These are phyloP conservation scores for Myopa tessellatipennis DNA, from an alignment of 2,888 invertebrate genomes.

Conservation along the genomic window DNA sequence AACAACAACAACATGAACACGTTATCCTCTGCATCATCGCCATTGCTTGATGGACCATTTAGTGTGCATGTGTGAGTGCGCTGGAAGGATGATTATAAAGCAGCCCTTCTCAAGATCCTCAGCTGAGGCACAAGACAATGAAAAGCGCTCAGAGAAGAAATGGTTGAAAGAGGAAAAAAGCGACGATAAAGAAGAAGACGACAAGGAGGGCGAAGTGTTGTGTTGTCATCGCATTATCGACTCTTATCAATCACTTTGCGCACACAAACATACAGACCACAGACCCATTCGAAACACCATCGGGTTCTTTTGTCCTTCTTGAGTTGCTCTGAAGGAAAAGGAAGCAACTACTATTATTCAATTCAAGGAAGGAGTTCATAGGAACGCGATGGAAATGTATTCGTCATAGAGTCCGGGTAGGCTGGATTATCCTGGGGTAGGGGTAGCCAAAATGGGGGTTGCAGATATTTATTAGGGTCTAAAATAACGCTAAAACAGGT, in stretches of 20 bases:
- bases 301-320: too few species aligned
- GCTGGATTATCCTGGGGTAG: neutral
- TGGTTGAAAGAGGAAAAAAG: neutral
- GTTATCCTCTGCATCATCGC: conserved; percentile 38
- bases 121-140: conserved; percentile 24
- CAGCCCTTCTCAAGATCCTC: neutral
- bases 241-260: conserved; percentile 50
- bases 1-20: conserved; percentile 20
- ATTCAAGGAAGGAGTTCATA: neutral
- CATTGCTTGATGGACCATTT: conserved; percentile 36
- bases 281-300: neutral
- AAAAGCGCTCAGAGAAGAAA: neutral
- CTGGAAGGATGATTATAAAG: neutral
- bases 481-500: too few species aligned
- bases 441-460: too few species aligned
- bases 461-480: too few species aligned
- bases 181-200: neutral
- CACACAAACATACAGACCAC: conserved; percentile 21
- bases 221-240: conserved; percentile 49
- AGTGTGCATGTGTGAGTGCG: neutral
- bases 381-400: neutral
- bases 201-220: conserved; percentile 40
- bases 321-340: too few species aligned
- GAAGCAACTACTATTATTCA: neutral
- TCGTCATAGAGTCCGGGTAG: neutral